Conservation (phyloP, 2,888 invertebrate genomes). For the Gymnosoma rotundatum region DNA sequence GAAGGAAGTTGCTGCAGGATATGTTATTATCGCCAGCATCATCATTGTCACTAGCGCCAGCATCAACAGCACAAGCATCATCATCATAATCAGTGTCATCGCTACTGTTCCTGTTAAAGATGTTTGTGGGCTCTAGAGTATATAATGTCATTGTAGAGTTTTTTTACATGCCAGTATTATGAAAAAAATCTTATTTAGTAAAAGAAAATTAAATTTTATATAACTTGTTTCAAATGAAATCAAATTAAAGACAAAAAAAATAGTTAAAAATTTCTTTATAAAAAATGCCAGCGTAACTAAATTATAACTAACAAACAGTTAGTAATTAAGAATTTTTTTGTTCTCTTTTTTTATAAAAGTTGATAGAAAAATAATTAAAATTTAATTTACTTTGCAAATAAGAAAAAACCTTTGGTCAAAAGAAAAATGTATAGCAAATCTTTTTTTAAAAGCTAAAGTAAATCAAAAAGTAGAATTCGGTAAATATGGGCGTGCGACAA, state of each 20-base stretch:
- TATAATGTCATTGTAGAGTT: conserved; percentile 44
- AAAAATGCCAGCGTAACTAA: conserved; percentile 34
- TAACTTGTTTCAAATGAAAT: conserved; percentile 56
- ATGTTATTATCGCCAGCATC: conserved; percentile 64
- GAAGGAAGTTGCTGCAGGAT: conserved; percentile 68
- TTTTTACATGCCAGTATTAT: too few relatives aligned
- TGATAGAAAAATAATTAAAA: conserved; percentile 46
- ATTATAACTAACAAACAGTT: conserved; percentile 51
- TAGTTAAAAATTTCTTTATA: conserved; percentile 34
- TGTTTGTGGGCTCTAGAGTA: conserved; percentile 60
- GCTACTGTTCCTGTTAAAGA: conserved; percentile 46
- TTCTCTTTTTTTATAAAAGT: conserved; percentile 7
- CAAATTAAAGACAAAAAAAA: conserved; percentile 46
- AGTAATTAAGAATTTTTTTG: conserved; percentile 11
- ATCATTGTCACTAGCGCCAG: conserved; percentile 28
- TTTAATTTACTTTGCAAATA: conserved; percentile 11
- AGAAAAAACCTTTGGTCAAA: neutral
- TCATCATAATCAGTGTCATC: conserved; percentile 65
- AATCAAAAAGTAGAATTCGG: too few relatives aligned
- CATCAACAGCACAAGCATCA: conserved; percentile 20
- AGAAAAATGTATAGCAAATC: conserved; percentile 43
- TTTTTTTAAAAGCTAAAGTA: neutral
- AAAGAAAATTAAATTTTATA: conserved; percentile 53
- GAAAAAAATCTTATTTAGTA: conserved; percentile 51
- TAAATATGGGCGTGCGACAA: too few relatives aligned